Base-by-base conservation (phyloP, 2,797 vertebrate species). In the Sebastes diaconus region DNA sequence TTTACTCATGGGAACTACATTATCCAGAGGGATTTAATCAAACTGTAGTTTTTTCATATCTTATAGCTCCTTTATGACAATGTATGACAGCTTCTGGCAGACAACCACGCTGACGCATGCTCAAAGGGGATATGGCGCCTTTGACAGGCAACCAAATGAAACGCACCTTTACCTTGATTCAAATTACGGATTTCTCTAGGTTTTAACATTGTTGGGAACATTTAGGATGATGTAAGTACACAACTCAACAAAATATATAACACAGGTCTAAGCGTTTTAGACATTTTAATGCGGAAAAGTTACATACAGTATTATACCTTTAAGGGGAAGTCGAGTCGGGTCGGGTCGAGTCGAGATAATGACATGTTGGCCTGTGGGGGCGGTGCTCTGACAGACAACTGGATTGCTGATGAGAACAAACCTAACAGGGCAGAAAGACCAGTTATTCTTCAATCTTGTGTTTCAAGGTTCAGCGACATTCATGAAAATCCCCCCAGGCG, bases 351-450 rank as follows among this genome's bases (percentile, higher is more conserved):
- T 36, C 34, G 34, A 36, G 14, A 46, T 46, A 10, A 4, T 8
- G 18, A 18, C 25, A 10, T 20, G 25, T 58, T 11, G 5, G n/a
- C 20, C 52, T 29, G 32, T 4, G 36, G 34, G 6, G 2, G 3
- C 8, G 8, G 1, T 29, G 54, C 55, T 57, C 34, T 36, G 27
- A 36, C 13, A 13, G 9, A 36, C 12, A 13, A 14, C 12, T 52
- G n/a, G 8, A 39, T 0, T 39, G 36, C 36, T 39, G 13, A 0
- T 39, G 36, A 39, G 36, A 0, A 39, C 36, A 39, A 39, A 39
- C 36, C 4, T 24, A 9, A 27, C 18, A 4, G n/a, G 10, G 24
- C 66, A 55, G 52, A 67, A 18, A 18, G 4, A 42, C 5, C 13
- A 5, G 32, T 61, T 69, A 18, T 27, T 55, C 13, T 46, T 42